Evolutionary conservation across 2,113 vertebrate genomes (phyloP).

Genomic region (Plestiodon gilberti): DNA sequence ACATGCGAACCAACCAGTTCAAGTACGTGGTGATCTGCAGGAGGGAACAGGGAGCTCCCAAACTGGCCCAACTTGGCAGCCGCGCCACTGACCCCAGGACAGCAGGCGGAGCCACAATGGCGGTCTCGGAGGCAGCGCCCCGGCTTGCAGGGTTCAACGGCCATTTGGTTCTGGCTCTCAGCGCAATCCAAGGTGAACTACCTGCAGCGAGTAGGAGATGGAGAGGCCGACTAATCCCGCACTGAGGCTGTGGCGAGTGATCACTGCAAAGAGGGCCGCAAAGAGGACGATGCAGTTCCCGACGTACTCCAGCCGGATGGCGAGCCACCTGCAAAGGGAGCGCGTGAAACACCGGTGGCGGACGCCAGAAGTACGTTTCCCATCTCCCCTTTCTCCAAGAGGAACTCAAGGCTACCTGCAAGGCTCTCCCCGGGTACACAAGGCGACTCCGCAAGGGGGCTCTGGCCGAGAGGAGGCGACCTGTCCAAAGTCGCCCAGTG

Average conservation of each 20-base stretch:
- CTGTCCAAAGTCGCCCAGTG: no score
- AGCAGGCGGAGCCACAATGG: background rate
- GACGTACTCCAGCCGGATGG: conserved; percentile 90
- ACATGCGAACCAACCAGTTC: conserved; percentile 97
- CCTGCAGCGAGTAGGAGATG: conserved; percentile 94
- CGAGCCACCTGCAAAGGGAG: conserved; percentile 85
- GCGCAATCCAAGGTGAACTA: conserved; percentile 49
- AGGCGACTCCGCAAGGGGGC: no score
- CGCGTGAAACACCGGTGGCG: background rate
- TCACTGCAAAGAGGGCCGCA: conserved; percentile 89
- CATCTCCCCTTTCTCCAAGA: no score
- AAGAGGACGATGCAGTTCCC: conserved; percentile 93
- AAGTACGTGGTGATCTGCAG: conserved; percentile 88
- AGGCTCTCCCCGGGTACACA: background rate
- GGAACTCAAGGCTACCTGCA: no score
- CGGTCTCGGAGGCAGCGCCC: no score
- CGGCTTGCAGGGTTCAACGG: no score
- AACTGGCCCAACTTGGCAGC: background rate
- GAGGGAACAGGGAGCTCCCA: background rate
- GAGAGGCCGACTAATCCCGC: conserved; percentile 92
- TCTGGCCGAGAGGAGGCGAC: no score
- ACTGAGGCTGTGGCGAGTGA: conserved; percentile 85
- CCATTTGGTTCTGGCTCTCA: no score
- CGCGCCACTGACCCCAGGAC: no score
- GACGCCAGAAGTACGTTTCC: no score